Evolutionary conservation across 1,140 invertebrate species (phyloP).

Genomic region (Lethrus apterus): DNA sequence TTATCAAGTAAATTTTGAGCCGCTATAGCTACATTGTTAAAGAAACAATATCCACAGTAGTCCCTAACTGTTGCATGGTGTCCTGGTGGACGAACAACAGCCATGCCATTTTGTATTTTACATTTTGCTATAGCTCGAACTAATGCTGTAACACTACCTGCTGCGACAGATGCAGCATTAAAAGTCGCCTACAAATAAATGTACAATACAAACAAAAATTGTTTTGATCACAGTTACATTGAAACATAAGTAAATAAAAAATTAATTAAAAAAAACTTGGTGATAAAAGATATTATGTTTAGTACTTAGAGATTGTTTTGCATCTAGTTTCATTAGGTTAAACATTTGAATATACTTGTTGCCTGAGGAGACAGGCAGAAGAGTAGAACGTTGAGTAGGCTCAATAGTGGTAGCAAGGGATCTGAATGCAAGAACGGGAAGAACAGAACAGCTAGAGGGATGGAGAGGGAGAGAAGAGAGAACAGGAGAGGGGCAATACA

Average conservation of each 20-base stretch:
- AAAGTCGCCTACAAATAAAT: conserved; percentile 65
- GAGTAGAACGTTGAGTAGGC: no score
- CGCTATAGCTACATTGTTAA: conserved; percentile 94
- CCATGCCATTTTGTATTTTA: conserved; percentile 78
- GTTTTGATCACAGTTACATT: background rate
- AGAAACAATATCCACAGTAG: conserved; percentile 91
- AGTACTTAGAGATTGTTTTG: no score
- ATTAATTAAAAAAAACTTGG: conserved; percentile 15
- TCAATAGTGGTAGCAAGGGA: no score
- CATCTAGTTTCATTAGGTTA: no score
- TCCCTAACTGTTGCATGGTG: conserved; percentile 92
- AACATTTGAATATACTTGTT: no score
- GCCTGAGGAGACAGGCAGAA: conserved; percentile 7
- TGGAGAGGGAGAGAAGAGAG: conserved; percentile 7
- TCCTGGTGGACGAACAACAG: conserved; percentile 80
- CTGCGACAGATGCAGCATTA: conserved; percentile 64
- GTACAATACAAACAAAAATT: conserved; percentile 3
- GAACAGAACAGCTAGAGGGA: conserved; percentile 17
- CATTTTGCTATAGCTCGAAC: conserved; percentile 63
- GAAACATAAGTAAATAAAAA: background rate
- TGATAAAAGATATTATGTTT: conserved; percentile 2
- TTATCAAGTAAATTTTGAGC: conserved; percentile 70
- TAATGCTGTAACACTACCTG: conserved; percentile 74
- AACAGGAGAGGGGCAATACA: conserved; percentile 5
- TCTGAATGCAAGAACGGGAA: conserved; percentile 11